phyloP scores from a whole-genome alignment of 2,113 vertebrate species.

The Crotalus horridus region DNA sequence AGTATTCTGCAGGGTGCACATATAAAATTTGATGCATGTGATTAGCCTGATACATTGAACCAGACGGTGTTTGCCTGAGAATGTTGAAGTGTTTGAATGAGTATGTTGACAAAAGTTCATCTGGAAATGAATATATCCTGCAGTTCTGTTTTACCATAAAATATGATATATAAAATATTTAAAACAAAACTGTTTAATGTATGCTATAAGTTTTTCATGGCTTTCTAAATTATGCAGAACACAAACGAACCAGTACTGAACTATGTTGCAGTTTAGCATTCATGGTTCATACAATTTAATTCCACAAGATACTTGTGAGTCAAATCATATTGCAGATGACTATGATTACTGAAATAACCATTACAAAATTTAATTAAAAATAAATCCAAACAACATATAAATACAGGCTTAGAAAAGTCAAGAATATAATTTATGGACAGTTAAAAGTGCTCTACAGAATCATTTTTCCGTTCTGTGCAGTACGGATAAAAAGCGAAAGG shows the following conservation, averaged over 20 bases:
- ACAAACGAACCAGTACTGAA: neutral
- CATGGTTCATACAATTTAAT: neutral
- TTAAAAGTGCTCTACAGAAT: slow-evolving; percentile 29
- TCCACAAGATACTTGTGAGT: slow-evolving; percentile 22
- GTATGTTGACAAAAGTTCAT: neutral
- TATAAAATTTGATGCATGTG: neutral
- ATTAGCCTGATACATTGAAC: neutral
- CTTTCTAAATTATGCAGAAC: neutral
- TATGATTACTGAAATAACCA: slow-evolving; percentile 2
- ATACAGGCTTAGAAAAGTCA: neutral
- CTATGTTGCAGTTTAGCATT: neutral
- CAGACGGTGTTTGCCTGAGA: neutral
- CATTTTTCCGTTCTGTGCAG: neutral
- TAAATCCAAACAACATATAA: slow-evolving; percentile 6
- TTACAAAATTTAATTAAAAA: slow-evolving; percentile 26
- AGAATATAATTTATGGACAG: neutral
- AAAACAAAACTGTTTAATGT: neutral
- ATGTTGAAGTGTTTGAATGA: neutral
- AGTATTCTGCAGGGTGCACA: neutral
- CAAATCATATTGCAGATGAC: slow-evolving; percentile 7
- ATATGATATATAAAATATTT: neutral
- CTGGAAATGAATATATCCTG: rapidly evolving
- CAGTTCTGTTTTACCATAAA: neutral
- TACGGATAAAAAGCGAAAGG: neutral
- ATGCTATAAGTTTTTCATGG: slow-evolving; percentile 2